Evolutionary conservation across 2,113 vertebrate species (phyloP), one percentile per base, ranked within the genome.

Genomic region (Raja brachyura): DNA sequence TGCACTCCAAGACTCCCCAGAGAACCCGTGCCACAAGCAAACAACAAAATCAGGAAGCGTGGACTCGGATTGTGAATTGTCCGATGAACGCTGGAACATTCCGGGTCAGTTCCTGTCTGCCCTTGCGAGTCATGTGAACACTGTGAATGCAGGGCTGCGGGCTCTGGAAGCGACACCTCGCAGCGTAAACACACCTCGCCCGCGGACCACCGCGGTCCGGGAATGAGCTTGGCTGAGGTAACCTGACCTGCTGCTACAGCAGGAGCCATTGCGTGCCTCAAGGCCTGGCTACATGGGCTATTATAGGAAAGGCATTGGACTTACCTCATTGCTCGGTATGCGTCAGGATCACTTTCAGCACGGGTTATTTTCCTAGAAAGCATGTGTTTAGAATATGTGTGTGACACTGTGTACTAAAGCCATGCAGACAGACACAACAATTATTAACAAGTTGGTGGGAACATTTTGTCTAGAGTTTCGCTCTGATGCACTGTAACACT

Each of bases 71-170:
- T 92, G 11, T 92, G 90, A 92, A 92, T 92, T 92, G 90, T 92
- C 90, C 73, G 90, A 73, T 73, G 90, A 92, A 92, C 90, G 73
- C 39, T 92, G 16, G 25, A 92, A 92, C 70, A 68, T 73, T 92
- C 90, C 28, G 90, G 90, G 90, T 92, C 90, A 92, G 28, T 92
- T 92, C 90, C 90, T 92, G 90, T 92, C 90, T 92, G 90, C 31
- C 31, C 66, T 48, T 92, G 20, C 18, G 54, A 73, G 90, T 48
- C 33, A 11, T 48, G 39, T 48, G 39, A 48, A 48, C 39, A 68
- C 66, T 39, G 68, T 92, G 90, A 39, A 63, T 31, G 90, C 90
- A 54, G 90, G 66, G 73, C 90, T 92, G 28, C 54, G 90, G 14
- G 68, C 66, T 74, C 90, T 73, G 33, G 22, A 92, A 48, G 66